phyloP scores from a whole-genome alignment of 2,797 vertebrate genomes.

The Macropus fuliginosus region DNA sequence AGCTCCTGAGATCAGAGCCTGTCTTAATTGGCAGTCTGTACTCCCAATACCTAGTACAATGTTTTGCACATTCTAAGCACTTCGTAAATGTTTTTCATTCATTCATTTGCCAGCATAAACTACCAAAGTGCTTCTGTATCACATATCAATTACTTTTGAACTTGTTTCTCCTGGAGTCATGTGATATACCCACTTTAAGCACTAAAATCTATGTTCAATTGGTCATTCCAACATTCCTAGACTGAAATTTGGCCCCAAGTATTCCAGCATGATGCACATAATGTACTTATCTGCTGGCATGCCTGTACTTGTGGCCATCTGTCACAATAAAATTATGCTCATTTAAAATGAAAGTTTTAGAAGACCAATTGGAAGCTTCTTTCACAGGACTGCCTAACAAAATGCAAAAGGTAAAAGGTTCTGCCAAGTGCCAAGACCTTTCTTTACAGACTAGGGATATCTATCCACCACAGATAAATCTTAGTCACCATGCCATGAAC shows the following conservation, averaged over 20 bases:
- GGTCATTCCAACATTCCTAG: conserved; percentile 2
- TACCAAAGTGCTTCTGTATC: neutral
- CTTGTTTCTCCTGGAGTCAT: neutral
- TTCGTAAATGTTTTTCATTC: neutral
- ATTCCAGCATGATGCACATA: neutral
- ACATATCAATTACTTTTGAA: neutral
- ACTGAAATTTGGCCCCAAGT: neutral
- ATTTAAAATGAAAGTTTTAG: conserved; percentile 51
- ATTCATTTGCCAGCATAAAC: neutral
- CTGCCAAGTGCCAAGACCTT: neutral
- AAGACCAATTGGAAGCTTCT: conserved; percentile 50
- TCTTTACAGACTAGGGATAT: conserved; percentile 24
- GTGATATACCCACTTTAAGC: neutral
- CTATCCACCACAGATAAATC: conserved; percentile 40
- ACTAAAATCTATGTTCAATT: neutral
- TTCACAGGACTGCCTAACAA: conserved; percentile 38
- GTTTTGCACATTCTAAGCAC: neutral
- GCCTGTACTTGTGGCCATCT: conserved; percentile 4
- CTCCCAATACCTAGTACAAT: neutral
- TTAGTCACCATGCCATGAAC: neutral
- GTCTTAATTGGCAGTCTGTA: neutral
- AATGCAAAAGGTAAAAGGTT: neutral
- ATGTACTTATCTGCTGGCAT: conserved; percentile 1
- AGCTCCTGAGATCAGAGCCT: neutral
- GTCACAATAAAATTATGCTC: conserved; percentile 53